Base-by-base conservation (phyloP, 2,888 invertebrate species). In the Odontocolon sp. region DNA sequence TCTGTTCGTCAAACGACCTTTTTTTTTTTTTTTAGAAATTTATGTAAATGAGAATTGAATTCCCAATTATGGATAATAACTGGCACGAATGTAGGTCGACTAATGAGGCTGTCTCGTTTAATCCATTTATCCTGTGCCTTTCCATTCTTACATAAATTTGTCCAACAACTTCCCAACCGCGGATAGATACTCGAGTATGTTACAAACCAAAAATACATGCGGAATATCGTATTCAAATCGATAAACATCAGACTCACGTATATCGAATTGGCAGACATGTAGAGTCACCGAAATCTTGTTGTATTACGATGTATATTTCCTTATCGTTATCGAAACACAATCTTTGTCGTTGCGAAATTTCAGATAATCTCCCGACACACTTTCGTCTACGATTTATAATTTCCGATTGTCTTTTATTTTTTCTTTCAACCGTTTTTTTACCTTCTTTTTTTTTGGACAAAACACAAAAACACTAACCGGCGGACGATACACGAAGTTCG, bases 11-110 rank as follows among this genome's bases (percentile, higher is more conserved):
- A n/a, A n/a, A n/a, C n/a, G n/a, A n/a, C n/a, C n/a, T n/a, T n/a
- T n/a, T n/a, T n/a, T n/a, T n/a, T n/a, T n/a, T n/a, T n/a, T n/a
- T n/a, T n/a, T n/a, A n/a, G n/a, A n/a, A n/a, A n/a, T 68, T 68
- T 23, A 45, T 14, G 47, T 36, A 26, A 38, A 14, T 14, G 47
- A 26, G n/a, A 18, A 38, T 68, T 23, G 28, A 68, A 28, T 50
- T 26, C 26, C 57, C 57, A 68, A 57, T 68, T 68, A 59, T 68
- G 57, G 57, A 59, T 40, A 70, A 63, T 63, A 21, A 70, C 33
- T 26, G 59, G 23, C 40, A 77, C 71, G 67, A 72, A 77, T 77
- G 72, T 77, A 77, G 76, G 76, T 77, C 76, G 72, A 50, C 63
- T 38, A 47, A 36, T 42, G 66, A 45, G 63, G 38, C 47, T 50